A percentile compares a stretch with the other conserved stretches of the same genome.
Evolutionary conservation across 2,113 vertebrate species (phyloP).

Genomic region (Progne subis): DNA sequence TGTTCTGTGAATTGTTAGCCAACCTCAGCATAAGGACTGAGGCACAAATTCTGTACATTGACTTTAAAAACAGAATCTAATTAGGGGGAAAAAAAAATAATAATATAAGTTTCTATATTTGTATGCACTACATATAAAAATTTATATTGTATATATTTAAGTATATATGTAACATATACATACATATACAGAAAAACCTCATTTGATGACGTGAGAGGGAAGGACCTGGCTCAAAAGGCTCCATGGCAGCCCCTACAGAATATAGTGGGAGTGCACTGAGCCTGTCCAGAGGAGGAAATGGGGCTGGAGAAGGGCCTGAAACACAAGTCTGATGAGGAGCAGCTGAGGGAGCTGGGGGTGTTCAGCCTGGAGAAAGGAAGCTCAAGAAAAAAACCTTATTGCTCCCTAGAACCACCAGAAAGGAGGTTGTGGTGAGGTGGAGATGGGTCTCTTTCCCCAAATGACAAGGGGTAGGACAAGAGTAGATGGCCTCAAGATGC

Average conservation of each 20-base stretch:
- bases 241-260: not conserved
- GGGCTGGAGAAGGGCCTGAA: not conserved
- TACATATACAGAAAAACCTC: not conserved
- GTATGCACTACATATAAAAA: accelerated
- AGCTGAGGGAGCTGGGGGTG: not conserved
- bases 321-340: too few species aligned
- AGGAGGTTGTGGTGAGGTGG: not conserved
- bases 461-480: not conserved
- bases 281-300: not conserved
- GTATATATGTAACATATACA: not conserved
- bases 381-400: not conserved
- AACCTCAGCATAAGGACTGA: not conserved
- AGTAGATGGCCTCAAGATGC: not conserved
- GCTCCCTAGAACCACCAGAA: not conserved
- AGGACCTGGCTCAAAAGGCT: not conserved
- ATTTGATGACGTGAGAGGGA: not conserved
- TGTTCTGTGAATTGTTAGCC: not conserved
- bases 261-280: not conserved
- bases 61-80: not conserved
- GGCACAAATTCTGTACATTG: not conserved
- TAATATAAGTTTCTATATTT: not conserved
- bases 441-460: not conserved
- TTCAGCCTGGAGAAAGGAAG: not conserved
- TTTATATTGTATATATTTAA: not conserved
- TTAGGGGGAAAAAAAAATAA: not conserved